Percentiles rank a stretch among this genome's conserved stretches.
phyloP scores from a whole-genome alignment of 2,113 vertebrate species.

The Otocyon megalotis region DNA sequence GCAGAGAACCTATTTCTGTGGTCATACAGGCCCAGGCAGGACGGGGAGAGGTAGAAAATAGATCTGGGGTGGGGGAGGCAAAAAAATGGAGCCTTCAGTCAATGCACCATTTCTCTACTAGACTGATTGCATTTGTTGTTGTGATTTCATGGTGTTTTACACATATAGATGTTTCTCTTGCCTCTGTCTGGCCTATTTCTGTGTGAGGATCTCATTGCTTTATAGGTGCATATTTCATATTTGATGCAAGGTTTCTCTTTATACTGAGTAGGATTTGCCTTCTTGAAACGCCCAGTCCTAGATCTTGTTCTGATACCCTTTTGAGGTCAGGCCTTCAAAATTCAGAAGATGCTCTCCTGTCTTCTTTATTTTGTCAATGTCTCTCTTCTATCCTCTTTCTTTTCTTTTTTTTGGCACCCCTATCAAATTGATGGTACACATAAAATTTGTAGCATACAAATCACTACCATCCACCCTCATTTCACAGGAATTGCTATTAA shows the following conservation, averaged over 20 bases:
- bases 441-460: background rate
- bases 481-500: background rate
- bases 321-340: background rate
- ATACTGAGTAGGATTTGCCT: background rate
- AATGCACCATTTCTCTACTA: background rate
- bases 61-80: too few relatives aligned
- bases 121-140: background rate
- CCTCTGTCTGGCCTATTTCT: background rate
- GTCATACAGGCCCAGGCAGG: background rate
- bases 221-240: background rate
- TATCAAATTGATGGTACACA: background rate
- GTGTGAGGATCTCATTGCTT: background rate
- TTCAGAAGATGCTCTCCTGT: background rate
- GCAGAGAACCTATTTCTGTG: background rate
- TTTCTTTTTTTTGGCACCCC: background rate
- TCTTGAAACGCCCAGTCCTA: background rate
- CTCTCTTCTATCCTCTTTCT: background rate
- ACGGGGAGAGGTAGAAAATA: accelerated
- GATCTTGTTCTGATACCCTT: background rate
- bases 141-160: background rate
- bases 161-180: background rate
- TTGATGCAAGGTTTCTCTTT: background rate
- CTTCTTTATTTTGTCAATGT: background rate
- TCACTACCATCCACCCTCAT: too few relatives aligned
- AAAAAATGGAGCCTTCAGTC: too few relatives aligned